Base-by-base conservation (phyloP, 2,888 invertebrate species). In the Melanchra persicariae region DNA sequence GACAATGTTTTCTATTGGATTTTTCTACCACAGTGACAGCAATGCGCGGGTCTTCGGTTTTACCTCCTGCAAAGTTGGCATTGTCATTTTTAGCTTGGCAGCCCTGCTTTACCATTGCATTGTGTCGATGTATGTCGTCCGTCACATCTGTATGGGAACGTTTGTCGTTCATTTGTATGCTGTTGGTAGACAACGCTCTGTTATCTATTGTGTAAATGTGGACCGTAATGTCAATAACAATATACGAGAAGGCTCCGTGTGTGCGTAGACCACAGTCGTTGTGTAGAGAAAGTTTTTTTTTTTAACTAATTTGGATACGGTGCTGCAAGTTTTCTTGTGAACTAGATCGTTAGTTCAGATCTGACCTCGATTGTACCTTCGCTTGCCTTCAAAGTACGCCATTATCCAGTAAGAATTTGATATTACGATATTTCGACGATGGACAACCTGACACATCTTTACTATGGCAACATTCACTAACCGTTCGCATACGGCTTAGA, bases 151-250 rank as follows among this genome's bases (percentile, higher is more conserved):
- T 87, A 88, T 87, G 74, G 79, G 83, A 89, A 91, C 87, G 91
- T 91, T 91, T 87, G 89, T 86, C 84, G 88, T 87, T 81, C 87
- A 91, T 93, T 92, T 92, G 92, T 93, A 92, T 93, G 91, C 92
- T 85, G 83, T 82, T 83, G 59, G 71, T 74, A 88, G 87, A 82
- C 80, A 79, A 74, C 72, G 67, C 73, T 78, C 75, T 87, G 90
- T 93, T 93, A 93, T 93, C 92, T 92, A 91, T 93, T 93, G 93
- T 93, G 90, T 92, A 81, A 89, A 93, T 91, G 90, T 90, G 84
- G 86, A 89, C 91, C 88, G 90, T 88, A 89, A 89, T 89, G 90
- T 88, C 88, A 89, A 90, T 91, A 91, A 88, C 85, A 88, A 88
- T 87, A 85, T 80, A 70, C 66, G 63, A 69, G 47, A 61, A 52